Percentiles rank a stretch among this genome's conserved stretches.
phyloP scores from a whole-genome alignment of 2,888 invertebrate genomes.

The Metalampra italica region DNA sequence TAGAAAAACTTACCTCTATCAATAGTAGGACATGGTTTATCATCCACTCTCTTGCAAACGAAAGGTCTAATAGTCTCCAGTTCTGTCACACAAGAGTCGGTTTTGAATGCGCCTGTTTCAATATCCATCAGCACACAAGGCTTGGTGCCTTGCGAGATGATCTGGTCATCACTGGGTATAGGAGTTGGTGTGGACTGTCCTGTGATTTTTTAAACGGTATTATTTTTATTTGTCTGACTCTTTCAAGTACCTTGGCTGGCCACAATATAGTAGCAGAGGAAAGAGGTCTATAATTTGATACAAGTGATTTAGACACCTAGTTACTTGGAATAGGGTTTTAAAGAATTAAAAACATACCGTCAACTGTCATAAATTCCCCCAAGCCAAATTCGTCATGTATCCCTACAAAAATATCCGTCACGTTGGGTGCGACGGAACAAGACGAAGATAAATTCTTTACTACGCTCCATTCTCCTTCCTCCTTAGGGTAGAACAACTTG shows the following conservation, averaged over 20 bases:
- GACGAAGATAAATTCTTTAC: conserved; percentile 26
- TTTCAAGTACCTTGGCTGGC: no score
- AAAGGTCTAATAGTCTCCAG: conserved; percentile 8
- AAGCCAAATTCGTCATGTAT: conserved; percentile 34
- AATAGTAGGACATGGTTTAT: conserved; percentile 22
- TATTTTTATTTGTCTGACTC: no score
- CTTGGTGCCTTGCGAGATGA: not conserved
- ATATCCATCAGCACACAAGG: conserved; percentile 18
- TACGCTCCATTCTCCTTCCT: conserved; percentile 31
- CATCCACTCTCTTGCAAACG: conserved; percentile 23
- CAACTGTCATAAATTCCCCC: conserved; percentile 40
- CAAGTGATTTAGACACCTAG: no score
- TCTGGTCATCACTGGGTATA: conserved; percentile 9
- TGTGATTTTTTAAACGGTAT: no score
- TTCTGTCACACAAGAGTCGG: conserved; percentile 8
- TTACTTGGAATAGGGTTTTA: no score
- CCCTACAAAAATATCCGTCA: conserved; percentile 35
- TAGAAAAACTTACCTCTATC: conserved; percentile 22
- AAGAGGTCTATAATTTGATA: no score
- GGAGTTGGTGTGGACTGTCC: conserved; percentile 3
- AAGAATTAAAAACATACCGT: conserved; percentile 27
- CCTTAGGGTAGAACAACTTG: conserved; percentile 37
- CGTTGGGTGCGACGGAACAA: conserved; percentile 19
- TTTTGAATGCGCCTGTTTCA: conserved; percentile 13
- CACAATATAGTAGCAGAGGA: no score